Percentiles rank a stretch among this genome's conserved stretches.
Evolutionary conservation across 2,888 invertebrate species (phyloP).

Genomic region (Slavum lentiscoides): DNA sequence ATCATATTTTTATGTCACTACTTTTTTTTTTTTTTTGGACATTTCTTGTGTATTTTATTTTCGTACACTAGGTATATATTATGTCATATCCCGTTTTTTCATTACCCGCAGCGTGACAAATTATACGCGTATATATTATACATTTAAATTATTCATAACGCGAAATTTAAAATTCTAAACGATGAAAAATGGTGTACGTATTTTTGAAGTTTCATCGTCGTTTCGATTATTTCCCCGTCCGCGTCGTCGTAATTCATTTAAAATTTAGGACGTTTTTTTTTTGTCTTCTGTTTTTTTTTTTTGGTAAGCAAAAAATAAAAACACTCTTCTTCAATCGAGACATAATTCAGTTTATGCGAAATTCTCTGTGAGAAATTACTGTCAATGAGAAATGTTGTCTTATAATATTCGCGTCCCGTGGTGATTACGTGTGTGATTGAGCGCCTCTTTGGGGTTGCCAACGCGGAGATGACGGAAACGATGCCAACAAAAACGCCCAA

Average conservation of each 20-base stretch:
- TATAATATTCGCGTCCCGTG: slow-evolving; percentile 27
- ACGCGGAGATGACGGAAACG: slow-evolving; percentile 51
- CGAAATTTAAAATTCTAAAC: not conserved
- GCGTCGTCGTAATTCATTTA: not conserved
- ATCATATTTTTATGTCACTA: not conserved
- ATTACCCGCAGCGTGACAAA: too few species aligned
- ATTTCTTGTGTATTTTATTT: too few species aligned
- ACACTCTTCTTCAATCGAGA: not conserved
- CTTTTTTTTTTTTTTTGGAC: not conserved
- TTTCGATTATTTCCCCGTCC: not conserved
- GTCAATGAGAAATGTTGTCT: slow-evolving; percentile 42
- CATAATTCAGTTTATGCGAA: slow-evolving; percentile 21
- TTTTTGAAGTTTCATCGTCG: not conserved
- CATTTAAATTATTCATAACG: too few species aligned
- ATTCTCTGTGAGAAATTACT: slow-evolving; percentile 39
- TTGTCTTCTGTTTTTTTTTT: too few species aligned
- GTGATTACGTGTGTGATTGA: slow-evolving; percentile 50
- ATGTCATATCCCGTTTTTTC: too few species aligned
- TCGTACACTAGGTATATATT: too few species aligned
- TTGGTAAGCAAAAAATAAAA: not conserved
- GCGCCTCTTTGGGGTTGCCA: slow-evolving; percentile 44
- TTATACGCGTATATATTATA: too few species aligned
- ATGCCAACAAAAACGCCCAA: slow-evolving; percentile 53
- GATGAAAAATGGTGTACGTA: not conserved
- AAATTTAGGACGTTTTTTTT: not conserved